phyloP scores from a whole-genome alignment of 2,113 vertebrate species.

The Picathartes gymnocephalus region DNA sequence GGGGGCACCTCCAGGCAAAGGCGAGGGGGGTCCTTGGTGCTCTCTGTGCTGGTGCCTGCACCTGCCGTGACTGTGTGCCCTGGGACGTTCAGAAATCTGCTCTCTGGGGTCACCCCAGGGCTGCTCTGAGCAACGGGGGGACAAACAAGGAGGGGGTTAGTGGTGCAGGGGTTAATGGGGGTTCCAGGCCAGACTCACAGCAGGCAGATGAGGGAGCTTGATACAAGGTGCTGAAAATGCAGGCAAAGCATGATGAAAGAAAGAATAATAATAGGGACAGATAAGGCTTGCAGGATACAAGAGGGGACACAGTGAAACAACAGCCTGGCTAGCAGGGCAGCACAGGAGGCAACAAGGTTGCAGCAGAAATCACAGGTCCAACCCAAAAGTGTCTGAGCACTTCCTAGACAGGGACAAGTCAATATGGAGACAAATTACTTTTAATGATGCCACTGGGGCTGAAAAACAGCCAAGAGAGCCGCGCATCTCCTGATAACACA shows the following conservation, averaged over 20 bases:
- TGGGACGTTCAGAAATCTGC: constrained; percentile 47
- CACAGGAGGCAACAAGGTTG: not conserved
- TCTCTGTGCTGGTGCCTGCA: not conserved
- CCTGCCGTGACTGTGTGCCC: not conserved
- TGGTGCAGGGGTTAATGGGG: not conserved
- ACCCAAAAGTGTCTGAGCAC: not conserved
- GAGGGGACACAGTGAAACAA: not conserved
- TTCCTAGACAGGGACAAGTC: not conserved
- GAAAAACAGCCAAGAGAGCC: not conserved
- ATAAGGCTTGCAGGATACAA: not conserved
- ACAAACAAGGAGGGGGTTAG: constrained; percentile 69
- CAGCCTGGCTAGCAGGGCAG: not conserved
- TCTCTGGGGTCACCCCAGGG: constrained; percentile 69
- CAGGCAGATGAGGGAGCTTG: not conserved
- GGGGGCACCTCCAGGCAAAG: not conserved
- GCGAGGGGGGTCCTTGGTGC: not conserved
- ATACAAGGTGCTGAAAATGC: not conserved
- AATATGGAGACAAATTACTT: not conserved
- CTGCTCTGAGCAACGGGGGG: constrained; percentile 68
- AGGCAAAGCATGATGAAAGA: not conserved
- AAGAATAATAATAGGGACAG: not conserved
- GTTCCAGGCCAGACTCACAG: not conserved
- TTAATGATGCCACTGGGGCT: not conserved
- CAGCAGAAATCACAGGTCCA: not conserved
- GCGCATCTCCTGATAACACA: not conserved